Conservation (phyloP, 2,113 vertebrate species). For the Aspidoscelis tigris region DNA sequence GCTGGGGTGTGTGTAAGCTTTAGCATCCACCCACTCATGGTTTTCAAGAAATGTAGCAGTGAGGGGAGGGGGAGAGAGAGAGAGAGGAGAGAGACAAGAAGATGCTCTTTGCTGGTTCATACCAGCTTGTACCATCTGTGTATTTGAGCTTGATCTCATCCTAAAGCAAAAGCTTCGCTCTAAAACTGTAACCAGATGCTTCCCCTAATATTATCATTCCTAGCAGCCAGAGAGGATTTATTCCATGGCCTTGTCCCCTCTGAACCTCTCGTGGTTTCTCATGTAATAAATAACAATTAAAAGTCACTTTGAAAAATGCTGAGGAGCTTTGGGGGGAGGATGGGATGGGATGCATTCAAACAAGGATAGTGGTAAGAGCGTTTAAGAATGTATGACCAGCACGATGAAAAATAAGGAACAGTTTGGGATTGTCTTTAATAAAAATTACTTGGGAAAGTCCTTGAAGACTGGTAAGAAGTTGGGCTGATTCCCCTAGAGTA, state of each 20-base stretch:
- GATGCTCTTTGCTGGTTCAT: constrained; percentile 50
- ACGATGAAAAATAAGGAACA: constrained; percentile 41
- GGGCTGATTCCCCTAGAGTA: neutral
- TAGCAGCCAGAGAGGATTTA: constrained; percentile 56
- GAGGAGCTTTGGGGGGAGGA: constrained; percentile 52
- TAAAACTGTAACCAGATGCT: constrained; percentile 54
- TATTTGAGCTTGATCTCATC: constrained; percentile 50
- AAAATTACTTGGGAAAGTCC: constrained; percentile 32
- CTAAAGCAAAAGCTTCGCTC: constrained; percentile 60
- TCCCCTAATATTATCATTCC: constrained; percentile 52
- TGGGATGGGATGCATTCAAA: constrained; percentile 58
- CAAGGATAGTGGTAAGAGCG: constrained; percentile 42
- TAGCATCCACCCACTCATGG: constrained; percentile 60
- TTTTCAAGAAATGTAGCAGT: constrained; percentile 42
- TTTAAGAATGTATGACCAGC: constrained; percentile 40
- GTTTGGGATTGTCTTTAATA: neutral
- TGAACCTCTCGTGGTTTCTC: constrained; percentile 56
- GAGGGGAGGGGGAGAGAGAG: neutral
- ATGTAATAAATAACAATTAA: constrained; percentile 67
- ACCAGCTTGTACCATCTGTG: constrained; percentile 59
- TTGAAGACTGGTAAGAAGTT: neutral
- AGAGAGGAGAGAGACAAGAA: neutral
- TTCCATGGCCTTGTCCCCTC: constrained; percentile 48
- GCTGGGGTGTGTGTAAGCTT: constrained; percentile 74
- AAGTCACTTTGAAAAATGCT: constrained; percentile 56